A percentile compares a stretch with the other conserved stretches of the same genome.
Evolutionary conservation across 2,888 invertebrate species (phyloP).

Genomic region (Bombylius discolor): DNA sequence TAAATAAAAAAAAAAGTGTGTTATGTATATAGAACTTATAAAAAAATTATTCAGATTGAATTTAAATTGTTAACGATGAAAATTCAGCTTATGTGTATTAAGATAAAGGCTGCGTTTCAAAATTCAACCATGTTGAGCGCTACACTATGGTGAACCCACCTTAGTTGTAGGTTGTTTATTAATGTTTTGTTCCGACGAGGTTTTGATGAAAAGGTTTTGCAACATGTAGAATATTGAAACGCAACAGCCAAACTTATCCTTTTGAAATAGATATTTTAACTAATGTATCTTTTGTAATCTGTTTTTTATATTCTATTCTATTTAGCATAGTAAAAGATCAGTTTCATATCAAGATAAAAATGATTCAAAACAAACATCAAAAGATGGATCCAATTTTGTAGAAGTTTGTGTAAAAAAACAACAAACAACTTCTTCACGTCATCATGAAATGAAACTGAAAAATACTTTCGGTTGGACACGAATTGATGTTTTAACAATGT

Average conservation of each 20-base stretch:
- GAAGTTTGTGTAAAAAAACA: conserved; percentile 5
- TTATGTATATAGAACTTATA: too few relatives aligned
- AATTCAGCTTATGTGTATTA: too few relatives aligned
- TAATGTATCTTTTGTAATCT: background rate
- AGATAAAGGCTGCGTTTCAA: too few relatives aligned
- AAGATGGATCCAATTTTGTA: conserved; percentile 6
- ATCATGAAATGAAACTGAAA: conserved; percentile 47
- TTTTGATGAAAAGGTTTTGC: too few relatives aligned
- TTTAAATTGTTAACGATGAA: too few relatives aligned
- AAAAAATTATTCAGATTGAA: too few relatives aligned
- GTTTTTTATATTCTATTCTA: background rate
- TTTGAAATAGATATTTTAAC: background rate
- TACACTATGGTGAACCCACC: too few relatives aligned
- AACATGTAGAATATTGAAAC: background rate
- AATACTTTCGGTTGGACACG: conserved; percentile 91
- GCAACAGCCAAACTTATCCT: background rate
- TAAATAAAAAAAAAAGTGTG: too few relatives aligned
- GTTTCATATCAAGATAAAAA: background rate
- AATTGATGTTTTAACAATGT: conserved; percentile 72
- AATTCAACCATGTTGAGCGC: too few relatives aligned
- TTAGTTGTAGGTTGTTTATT: too few relatives aligned
- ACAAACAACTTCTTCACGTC: background rate
- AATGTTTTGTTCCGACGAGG: too few relatives aligned
- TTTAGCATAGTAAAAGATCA: conserved; percentile 32
- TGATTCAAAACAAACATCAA: background rate